phyloP scores from a whole-genome alignment of 2,113 vertebrate genomes.

The Pseudorectes ferrugineus region DNA sequence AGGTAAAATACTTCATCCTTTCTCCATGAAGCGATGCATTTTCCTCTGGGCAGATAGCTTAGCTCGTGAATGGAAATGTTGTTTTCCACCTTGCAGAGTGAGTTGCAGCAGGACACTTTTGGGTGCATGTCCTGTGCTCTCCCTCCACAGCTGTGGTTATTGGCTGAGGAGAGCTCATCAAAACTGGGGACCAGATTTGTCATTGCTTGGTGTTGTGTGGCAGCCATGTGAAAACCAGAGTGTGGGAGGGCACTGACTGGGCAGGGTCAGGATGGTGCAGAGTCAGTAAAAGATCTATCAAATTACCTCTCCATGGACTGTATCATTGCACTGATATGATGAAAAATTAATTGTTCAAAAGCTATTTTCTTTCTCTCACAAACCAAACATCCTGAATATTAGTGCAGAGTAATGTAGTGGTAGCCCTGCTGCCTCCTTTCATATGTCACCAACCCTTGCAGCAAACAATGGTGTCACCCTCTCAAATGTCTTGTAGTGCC shows the following conservation, averaged over 20 bases:
- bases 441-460: background rate
- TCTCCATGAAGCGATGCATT: background rate
- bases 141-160: background rate
- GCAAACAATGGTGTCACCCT: background rate
- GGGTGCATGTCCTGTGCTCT: background rate
- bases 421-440: background rate
- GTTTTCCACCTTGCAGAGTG: background rate
- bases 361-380: background rate
- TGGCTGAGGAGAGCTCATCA: background rate
- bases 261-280: fast-evolving
- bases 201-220: background rate
- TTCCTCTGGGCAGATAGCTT: background rate
- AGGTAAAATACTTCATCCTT: background rate
- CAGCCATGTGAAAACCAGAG: background rate
- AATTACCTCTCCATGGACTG: background rate
- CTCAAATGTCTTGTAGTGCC: background rate
- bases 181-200: background rate
- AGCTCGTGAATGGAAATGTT: background rate
- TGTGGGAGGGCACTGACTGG: background rate
- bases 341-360: background rate
- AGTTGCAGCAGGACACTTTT: background rate
- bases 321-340: fast-evolving
- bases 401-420: background rate
- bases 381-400: background rate
- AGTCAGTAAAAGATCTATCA: background rate